These are phyloP conservation scores for Parazoanthus darwini DNA, from an alignment of 92 coral and sea anemone species.

Conservation along the genomic window DNA sequence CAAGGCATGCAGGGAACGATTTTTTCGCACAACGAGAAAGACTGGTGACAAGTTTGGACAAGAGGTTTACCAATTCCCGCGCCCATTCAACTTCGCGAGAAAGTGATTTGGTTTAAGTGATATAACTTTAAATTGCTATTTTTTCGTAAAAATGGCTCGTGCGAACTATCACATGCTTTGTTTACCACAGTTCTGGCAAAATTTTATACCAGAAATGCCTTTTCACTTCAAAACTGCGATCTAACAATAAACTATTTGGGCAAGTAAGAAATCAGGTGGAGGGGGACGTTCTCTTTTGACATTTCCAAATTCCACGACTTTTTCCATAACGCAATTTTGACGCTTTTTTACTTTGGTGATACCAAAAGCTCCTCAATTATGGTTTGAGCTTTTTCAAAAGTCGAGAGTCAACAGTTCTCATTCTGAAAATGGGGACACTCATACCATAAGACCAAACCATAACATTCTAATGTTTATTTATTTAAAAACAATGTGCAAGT, in stretches of 20 bases:
- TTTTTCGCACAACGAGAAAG: background rate
- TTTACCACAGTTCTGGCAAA: too few relatives aligned
- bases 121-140: background rate
- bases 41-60: background rate
- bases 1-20: background rate
- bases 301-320: too few relatives aligned
- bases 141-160: background rate
- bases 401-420: too few relatives aligned
- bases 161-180: background rate
- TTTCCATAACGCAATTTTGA: too few relatives aligned
- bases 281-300: too few relatives aligned
- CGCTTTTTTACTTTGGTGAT: too few relatives aligned
- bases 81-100: background rate
- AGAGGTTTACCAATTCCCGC: background rate
- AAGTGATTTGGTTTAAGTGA: background rate
- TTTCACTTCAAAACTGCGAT: background rate
- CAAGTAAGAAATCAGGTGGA: too few relatives aligned
- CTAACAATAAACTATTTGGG: too few relatives aligned
- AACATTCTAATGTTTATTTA: too few relatives aligned
- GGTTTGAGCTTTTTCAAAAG: too few relatives aligned
- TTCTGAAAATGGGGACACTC: background rate
- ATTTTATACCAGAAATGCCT: background rate
- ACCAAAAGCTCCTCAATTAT: too few relatives aligned
- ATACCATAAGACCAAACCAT: background rate
- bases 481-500: background rate